Percentiles rank a stretch among this genome's conserved stretches.
These are phyloP conservation scores for Otis tarda DNA, from an alignment of 2,113 vertebrate genomes.

Conservation along the genomic window DNA sequence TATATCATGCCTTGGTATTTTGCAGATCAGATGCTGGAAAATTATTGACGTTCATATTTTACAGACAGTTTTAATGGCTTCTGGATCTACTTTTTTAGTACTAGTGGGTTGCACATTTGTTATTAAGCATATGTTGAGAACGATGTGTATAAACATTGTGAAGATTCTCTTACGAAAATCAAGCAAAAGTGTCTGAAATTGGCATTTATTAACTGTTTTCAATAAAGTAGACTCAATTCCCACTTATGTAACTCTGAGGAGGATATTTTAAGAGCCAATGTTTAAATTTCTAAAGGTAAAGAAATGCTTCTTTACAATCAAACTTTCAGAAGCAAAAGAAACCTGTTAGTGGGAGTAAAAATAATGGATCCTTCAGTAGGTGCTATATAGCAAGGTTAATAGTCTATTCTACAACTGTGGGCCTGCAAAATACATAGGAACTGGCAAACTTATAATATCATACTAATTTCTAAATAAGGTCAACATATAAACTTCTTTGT, in stretches of 20 bases:
- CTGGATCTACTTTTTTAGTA: neutral
- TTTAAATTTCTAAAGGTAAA: neutral
- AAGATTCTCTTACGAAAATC: neutral
- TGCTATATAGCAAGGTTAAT: neutral
- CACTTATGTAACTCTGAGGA: neutral
- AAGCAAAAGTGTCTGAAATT: neutral
- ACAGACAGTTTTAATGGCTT: neutral
- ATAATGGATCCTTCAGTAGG: neutral
- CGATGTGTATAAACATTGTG: neutral
- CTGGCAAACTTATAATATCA: neutral
- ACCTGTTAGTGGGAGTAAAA: neutral
- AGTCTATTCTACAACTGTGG: neutral
- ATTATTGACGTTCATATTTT: neutral
- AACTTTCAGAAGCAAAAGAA: neutral
- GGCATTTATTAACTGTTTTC: neutral
- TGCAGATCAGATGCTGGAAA: neutral
- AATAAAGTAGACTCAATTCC: neutral
- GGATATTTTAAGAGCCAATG: neutral
- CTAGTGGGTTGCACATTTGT: neutral
- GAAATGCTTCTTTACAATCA: neutral
- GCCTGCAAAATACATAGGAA: neutral
- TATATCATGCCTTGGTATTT: neutral
- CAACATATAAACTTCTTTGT: neutral
- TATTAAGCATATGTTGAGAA: neutral
- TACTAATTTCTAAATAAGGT: neutral